A percentile compares a stretch with the other conserved stretches of the same genome.
phyloP scores from a whole-genome alignment of 2,113 vertebrate species.

The Anas platyrhynchos region DNA sequence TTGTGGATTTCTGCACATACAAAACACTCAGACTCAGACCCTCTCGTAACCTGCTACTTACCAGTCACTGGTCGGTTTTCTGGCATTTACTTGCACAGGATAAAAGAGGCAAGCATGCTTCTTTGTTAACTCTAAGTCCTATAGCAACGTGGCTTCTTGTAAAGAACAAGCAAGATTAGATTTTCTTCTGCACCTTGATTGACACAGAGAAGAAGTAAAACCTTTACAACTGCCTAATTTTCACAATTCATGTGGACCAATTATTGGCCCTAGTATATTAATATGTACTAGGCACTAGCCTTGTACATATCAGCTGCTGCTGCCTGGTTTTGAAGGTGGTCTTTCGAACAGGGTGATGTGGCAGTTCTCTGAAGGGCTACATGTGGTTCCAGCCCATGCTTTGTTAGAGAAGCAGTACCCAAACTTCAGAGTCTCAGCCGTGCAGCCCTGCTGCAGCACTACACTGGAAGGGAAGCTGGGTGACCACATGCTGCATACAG shows the following conservation, averaged over 20 bases:
- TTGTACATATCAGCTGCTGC: not conserved
- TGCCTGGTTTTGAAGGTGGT: not conserved
- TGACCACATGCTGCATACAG: accelerated
- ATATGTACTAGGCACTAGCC: not conserved
- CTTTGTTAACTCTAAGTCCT: not conserved
- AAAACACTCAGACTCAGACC: not conserved
- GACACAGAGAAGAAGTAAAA: not conserved
- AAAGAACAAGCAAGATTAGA: not conserved
- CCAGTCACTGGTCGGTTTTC: not conserved
- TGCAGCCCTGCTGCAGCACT: accelerated
- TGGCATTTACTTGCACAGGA: not conserved
- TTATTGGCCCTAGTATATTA: not conserved
- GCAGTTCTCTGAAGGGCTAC: not conserved
- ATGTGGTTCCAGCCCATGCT: not conserved
- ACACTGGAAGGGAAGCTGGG: not conserved
- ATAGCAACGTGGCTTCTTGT: not conserved
- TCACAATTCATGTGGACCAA: not conserved
- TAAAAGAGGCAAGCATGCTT: not conserved
- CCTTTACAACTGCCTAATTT: not conserved
- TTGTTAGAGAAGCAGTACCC: not conserved
- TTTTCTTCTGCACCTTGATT: not conserved
- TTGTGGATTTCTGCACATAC: not conserved
- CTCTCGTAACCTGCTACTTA: accelerated
- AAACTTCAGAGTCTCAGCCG: not conserved
- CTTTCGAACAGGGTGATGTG: not conserved